phyloP scores from a whole-genome alignment of 1,140 invertebrate genomes.

The Hyposmocoma kahamanoa region DNA sequence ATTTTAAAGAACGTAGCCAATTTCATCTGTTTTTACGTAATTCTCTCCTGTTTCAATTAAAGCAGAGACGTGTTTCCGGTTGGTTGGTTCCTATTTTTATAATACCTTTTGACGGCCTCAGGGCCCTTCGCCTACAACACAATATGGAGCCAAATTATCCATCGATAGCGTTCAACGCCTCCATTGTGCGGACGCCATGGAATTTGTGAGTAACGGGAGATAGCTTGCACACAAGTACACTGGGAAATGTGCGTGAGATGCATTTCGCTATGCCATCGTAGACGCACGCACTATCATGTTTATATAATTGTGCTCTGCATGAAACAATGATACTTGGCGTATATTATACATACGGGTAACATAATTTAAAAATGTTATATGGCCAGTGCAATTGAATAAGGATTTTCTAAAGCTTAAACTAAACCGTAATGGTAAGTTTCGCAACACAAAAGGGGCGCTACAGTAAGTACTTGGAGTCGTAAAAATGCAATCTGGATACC shows the following conservation, averaged over 20 bases:
- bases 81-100: constrained; percentile 22
- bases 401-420: too few relatives aligned
- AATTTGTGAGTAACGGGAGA: constrained; percentile 52
- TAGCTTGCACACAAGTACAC: constrained; percentile 32
- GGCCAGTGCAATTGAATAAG: too few relatives aligned
- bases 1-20: constrained; percentile 25
- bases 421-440: too few relatives aligned
- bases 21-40: constrained; percentile 39
- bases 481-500: too few relatives aligned
- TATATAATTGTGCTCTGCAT: constrained; percentile 2
- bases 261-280: constrained; percentile 36
- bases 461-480: too few relatives aligned
- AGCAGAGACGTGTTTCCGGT: constrained; percentile 42
- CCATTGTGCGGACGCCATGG: constrained; percentile 35
- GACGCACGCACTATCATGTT: constrained; percentile 1
- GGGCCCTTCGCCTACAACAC: constrained; percentile 38
- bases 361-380: too few relatives aligned
- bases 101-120: constrained; percentile 26
- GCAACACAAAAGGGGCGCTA: too few relatives aligned
- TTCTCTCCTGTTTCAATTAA: constrained; percentile 51
- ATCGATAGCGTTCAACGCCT: constrained; percentile 34
- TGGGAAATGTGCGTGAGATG: constrained; percentile 36
- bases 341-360: too few relatives aligned
- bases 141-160: constrained; percentile 49
- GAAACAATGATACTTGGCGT: too few relatives aligned